A percentile compares a stretch with the other conserved stretches of the same genome.
Conservation (phyloP, 2,113 vertebrate genomes). For the Cebus imitator region DNA sequence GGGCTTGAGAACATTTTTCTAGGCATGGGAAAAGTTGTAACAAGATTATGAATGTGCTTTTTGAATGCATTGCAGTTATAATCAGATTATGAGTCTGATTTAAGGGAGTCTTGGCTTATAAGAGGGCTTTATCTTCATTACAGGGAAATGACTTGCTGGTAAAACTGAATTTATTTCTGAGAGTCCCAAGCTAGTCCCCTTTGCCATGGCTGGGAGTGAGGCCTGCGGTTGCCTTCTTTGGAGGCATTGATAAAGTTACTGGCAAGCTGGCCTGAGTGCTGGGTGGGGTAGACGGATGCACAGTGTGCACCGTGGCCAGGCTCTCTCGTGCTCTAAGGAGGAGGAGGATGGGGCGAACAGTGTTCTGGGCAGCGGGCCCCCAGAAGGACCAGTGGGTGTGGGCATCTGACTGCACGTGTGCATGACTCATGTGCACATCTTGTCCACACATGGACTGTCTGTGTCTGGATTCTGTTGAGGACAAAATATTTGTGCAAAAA, state of each 20-base stretch:
- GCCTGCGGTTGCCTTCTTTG: background rate
- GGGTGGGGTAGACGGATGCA: background rate
- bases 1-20: background rate
- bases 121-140: background rate
- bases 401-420: fast-evolving
- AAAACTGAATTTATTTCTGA: conserved; percentile 16
- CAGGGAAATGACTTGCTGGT: background rate
- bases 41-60: background rate
- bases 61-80: background rate
- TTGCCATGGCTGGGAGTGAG: background rate
- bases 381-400: background rate
- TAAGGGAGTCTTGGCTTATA: background rate
- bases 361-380: background rate
- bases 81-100: background rate
- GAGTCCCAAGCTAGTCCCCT: background rate
- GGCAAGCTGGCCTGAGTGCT: background rate
- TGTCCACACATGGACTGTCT: background rate
- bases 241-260: background rate
- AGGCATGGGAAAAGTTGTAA: background rate
- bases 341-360: fast-evolving
- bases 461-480: conserved; percentile 10
- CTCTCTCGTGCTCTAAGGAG: background rate
- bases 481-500: conserved; percentile 18
- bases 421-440: background rate
- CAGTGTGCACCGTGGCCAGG: fast-evolving